phyloP scores from a whole-genome alignment of 2,797 vertebrate genomes.

The Discoglossus pictus region DNA sequence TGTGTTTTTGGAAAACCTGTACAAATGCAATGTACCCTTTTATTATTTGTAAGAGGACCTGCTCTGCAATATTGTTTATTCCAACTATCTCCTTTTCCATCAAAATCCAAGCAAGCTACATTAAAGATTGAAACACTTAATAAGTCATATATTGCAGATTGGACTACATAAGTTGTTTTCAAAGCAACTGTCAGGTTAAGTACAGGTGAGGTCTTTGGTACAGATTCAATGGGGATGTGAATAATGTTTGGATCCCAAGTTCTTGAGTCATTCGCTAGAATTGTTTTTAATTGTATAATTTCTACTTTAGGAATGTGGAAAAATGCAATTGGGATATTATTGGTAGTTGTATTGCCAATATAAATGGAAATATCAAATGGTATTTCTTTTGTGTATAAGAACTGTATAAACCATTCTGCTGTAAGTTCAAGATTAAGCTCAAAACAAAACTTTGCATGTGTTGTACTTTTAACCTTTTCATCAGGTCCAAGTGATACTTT shows the following conservation, averaged over 20 bases:
- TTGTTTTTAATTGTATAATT: background rate
- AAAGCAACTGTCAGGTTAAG: slow-evolving; percentile 41
- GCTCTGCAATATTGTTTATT: slow-evolving; percentile 47
- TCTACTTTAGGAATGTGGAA: slow-evolving; percentile 48
- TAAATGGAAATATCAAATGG: slow-evolving; percentile 60
- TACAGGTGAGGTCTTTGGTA: slow-evolving; percentile 47
- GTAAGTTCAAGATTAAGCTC: slow-evolving; percentile 40
- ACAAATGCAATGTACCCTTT: slow-evolving; percentile 65
- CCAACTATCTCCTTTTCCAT: slow-evolving; percentile 55
- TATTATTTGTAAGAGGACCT: slow-evolving; percentile 59
- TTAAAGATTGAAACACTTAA: slow-evolving; percentile 61
- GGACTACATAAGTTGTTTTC: no score
- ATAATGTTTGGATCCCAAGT: slow-evolving; percentile 54
- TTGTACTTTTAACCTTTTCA: slow-evolving; percentile 15
- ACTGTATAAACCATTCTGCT: slow-evolving; percentile 61
- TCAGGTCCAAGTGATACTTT: slow-evolving; percentile 53
- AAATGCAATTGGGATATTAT: slow-evolving; percentile 43
- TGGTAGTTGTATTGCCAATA: slow-evolving; percentile 12
- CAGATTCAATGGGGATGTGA: slow-evolving; percentile 56
- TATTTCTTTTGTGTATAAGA: slow-evolving; percentile 58
- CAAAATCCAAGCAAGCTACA: slow-evolving; percentile 62
- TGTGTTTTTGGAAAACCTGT: accelerated
- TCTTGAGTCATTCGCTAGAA: background rate
- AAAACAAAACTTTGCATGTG: slow-evolving; percentile 61
- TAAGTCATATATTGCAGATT: no score